These are phyloP conservation scores for Agrilus mali DNA, from an alignment of 2,888 invertebrate genomes.

Conservation along the genomic window DNA sequence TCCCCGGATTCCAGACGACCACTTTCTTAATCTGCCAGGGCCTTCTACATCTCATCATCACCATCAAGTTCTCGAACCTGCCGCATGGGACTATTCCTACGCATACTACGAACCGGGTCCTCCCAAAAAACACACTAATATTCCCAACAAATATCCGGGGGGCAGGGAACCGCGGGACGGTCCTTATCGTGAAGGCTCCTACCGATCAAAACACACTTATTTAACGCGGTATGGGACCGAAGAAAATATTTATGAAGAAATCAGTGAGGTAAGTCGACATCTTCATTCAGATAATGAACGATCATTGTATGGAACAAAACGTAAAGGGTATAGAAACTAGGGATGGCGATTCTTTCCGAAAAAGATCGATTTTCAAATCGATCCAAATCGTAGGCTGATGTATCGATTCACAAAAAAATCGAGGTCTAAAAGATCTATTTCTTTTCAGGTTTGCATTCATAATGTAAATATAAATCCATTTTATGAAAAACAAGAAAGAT, in stretches of 20 bases:
- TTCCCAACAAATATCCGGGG: slow-evolving; percentile 38
- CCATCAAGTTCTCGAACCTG: slow-evolving; percentile 19
- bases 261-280: slow-evolving; percentile 44
- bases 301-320: no score
- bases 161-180: slow-evolving; percentile 26
- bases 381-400: no score
- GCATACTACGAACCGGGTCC: slow-evolving; percentile 68
- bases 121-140: slow-evolving; percentile 47
- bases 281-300: no score
- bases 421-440: no score
- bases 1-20: slow-evolving; percentile 27
- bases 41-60: slow-evolving; percentile 23
- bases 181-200: slow-evolving; percentile 28
- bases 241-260: slow-evolving; percentile 74
- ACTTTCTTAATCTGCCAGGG: slow-evolving; percentile 23
- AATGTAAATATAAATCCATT: no score
- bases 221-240: slow-evolving; percentile 57
- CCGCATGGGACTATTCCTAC: slow-evolving; percentile 59
- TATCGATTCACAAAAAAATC: no score
- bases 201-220: slow-evolving; percentile 28
- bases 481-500: no score
- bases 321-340: no score
- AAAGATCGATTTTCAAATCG: no score
- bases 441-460: no score
- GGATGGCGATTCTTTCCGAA: no score